phyloP scores from a whole-genome alignment of 2,113 vertebrate genomes.

The Lepus timidus region DNA sequence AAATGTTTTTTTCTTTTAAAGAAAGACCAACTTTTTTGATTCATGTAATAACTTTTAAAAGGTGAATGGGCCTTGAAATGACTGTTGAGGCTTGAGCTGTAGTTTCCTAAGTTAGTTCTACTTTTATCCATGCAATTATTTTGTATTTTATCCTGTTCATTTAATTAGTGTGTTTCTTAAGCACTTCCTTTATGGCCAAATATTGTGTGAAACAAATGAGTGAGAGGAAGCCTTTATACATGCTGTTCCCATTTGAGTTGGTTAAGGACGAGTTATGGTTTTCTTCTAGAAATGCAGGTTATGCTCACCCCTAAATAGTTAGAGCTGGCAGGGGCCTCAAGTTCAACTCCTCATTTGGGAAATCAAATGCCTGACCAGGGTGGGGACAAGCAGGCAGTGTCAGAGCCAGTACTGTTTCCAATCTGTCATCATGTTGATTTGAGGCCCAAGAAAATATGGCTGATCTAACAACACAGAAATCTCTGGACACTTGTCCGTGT shows the following conservation, averaged over 20 bases:
- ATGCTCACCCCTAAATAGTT: neutral
- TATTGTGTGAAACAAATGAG: neutral
- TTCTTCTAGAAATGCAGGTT: slow-evolving; percentile 18
- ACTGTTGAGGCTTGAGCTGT: neutral
- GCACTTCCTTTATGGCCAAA: neutral
- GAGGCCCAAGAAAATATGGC: neutral
- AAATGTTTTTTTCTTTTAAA: neutral
- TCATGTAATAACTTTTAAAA: slow-evolving; percentile 25
- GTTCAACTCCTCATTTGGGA: slow-evolving; percentile 11
- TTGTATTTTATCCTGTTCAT: neutral
- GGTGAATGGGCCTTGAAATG: neutral
- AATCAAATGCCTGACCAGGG: neutral
- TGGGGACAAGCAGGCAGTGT: neutral
- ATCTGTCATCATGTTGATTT: neutral
- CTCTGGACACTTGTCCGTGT: slow-evolving; percentile 27
- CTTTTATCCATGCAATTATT: neutral
- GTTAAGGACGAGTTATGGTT: neutral
- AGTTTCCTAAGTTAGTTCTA: neutral
- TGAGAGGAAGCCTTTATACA: neutral
- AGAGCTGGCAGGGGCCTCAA: neutral
- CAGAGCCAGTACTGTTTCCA: neutral
- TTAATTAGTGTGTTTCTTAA: slow-evolving; percentile 20
- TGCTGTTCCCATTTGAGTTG: neutral
- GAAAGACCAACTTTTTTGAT: slow-evolving; percentile 24
- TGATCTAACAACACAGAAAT: slow-evolving; percentile 38